phyloP scores from a whole-genome alignment of 2,797 vertebrate species.

The Microchirus variegatus region DNA sequence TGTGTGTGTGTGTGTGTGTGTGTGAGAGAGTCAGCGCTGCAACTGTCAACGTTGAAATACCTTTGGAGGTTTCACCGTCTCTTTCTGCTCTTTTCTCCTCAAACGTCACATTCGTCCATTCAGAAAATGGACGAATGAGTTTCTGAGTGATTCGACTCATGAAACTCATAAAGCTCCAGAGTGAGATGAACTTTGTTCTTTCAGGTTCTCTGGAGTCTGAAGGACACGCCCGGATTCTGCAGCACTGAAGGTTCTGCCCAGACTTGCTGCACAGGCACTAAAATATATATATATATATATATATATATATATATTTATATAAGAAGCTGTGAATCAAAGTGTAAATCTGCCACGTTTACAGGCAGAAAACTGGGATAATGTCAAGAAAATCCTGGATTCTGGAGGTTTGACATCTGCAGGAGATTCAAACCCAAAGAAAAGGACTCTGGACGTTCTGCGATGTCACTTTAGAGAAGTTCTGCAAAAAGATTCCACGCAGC shows the following conservation, averaged over 20 bases:
- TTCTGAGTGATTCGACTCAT: constrained; percentile 14
- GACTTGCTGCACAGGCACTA: constrained; percentile 35
- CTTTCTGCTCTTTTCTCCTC: neutral
- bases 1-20: constrained; percentile 15
- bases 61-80: neutral
- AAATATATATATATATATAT: constrained; percentile 6
- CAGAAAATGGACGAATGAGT: neutral
- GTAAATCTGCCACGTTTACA: constrained; percentile 10
- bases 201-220: neutral
- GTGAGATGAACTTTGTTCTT: constrained; percentile 15
- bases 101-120: neutral
- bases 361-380: too few relatives aligned
- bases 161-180: neutral
- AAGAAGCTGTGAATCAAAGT: constrained; percentile 1
- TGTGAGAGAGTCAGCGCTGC: constrained; percentile 36
- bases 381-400: too few relatives aligned
- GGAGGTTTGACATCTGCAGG: too few relatives aligned
- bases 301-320: constrained; percentile 10
- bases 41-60: constrained; percentile 52
- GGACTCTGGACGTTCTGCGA: too few relatives aligned
- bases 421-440: too few relatives aligned
- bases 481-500: too few relatives aligned
- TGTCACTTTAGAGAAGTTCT: too few relatives aligned
- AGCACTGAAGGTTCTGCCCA: constrained; percentile 30
- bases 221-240: constrained; percentile 22